Evolutionary conservation across 2,888 invertebrate species (phyloP).

Genomic region (Fragum whitleyi): DNA sequence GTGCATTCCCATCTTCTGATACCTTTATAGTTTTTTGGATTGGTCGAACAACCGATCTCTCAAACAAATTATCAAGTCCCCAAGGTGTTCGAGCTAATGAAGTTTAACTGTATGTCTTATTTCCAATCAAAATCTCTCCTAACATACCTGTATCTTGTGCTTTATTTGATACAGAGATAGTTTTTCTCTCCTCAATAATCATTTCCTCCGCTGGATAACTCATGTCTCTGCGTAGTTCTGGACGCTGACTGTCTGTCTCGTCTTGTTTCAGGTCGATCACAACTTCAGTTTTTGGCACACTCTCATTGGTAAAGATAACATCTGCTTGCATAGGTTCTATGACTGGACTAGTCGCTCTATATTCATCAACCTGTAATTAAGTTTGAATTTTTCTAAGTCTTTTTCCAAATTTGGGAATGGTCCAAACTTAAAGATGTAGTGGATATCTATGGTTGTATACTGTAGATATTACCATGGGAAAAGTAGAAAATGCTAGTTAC

Average conservation of each 20-base stretch:
- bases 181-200: slow-evolving; percentile 54
- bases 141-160: too few relatives aligned
- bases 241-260: not conserved
- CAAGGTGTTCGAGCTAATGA: too few relatives aligned
- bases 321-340: not conserved
- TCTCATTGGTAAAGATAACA: not conserved
- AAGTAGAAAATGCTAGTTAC: too few relatives aligned
- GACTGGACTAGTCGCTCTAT: slow-evolving; percentile 34
- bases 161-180: slow-evolving; percentile 32
- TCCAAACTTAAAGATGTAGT: too few relatives aligned
- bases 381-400: not conserved
- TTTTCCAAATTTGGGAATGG: not conserved
- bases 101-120: too few relatives aligned
- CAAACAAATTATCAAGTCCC: too few relatives aligned
- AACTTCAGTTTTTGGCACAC: slow-evolving; percentile 12
- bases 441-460: too few relatives aligned
- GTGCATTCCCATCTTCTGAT: too few relatives aligned
- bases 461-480: too few relatives aligned
- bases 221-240: slow-evolving; percentile 40
- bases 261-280: not conserved
- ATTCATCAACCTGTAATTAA: not conserved
- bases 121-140: too few relatives aligned
- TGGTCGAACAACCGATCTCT: too few relatives aligned
- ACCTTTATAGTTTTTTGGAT: too few relatives aligned
- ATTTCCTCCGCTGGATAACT: slow-evolving; percentile 48